A percentile compares a stretch with the other conserved stretches of the same genome.
These are phyloP conservation scores for Megaceryle maxima DNA, from an alignment of 2,113 vertebrate genomes.

Conservation along the genomic window DNA sequence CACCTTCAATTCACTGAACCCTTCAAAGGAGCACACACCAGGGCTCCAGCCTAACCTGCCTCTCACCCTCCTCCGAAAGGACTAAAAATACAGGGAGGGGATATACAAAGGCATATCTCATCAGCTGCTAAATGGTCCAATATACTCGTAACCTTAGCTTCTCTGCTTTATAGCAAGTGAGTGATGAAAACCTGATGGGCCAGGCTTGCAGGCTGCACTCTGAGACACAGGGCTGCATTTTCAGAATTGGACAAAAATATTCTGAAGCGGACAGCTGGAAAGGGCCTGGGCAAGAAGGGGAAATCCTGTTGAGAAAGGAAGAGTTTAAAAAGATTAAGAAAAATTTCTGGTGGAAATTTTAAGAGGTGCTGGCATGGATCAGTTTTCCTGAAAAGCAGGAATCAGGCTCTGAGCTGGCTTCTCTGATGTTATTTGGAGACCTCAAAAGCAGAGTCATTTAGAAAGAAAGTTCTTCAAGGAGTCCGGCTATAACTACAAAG, in stretches of 20 bases:
- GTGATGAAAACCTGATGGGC: conserved; percentile 77
- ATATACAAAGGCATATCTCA: conserved; percentile 70
- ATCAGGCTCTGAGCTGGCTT: conserved; percentile 45
- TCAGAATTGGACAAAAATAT: conserved; percentile 36
- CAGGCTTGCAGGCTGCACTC: conserved; percentile 13
- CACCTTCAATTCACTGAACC: conserved; percentile 38
- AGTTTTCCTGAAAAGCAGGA: conserved; percentile 70
- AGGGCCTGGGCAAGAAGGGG: neutral
- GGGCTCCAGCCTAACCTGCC: conserved; percentile 58
- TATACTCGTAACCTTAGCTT: conserved; percentile 73
- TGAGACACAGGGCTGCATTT: neutral
- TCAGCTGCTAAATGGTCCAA: conserved; percentile 70
- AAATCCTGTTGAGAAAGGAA: conserved; percentile 9
- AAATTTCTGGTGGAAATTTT: conserved; percentile 51
- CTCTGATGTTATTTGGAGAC: conserved; percentile 52
- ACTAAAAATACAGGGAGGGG: neutral
- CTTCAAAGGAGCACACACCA: conserved; percentile 41
- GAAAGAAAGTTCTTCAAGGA: conserved; percentile 73
- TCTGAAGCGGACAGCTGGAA: neutral
- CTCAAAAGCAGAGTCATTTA: conserved; percentile 65
- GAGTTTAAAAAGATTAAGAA: conserved; percentile 51
- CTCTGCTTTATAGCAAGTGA: conserved; percentile 67
- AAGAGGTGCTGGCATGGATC: conserved; percentile 46
- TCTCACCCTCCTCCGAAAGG: conserved; percentile 60
- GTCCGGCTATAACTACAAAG: conserved; percentile 79